Conservation (phyloP, 2,888 invertebrate species). For the Mythimna lalbum region DNA sequence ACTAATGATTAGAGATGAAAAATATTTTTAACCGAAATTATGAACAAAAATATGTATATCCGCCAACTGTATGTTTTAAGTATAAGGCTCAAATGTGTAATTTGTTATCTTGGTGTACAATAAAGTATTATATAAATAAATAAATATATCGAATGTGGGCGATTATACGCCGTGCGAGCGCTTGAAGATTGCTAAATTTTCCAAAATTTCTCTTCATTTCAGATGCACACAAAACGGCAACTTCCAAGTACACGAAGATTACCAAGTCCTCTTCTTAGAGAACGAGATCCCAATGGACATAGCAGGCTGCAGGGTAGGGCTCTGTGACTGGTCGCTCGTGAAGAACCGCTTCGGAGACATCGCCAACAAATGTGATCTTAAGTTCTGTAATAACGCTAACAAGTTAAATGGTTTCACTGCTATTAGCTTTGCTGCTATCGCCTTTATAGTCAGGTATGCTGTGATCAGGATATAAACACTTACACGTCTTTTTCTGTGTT, state of each 20-base stretch:
- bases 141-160: too few species aligned
- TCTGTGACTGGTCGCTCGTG: conserved; percentile 94
- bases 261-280: conserved; percentile 92
- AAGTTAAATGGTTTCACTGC: conserved; percentile 58
- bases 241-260: conserved; percentile 81
- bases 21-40: too few species aligned
- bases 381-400: conserved; percentile 88
- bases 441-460: conserved; percentile 59
- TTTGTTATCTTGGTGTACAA: too few species aligned
- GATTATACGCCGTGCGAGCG: too few species aligned
- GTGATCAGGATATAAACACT: conserved; percentile 52
- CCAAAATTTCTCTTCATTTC: conserved; percentile 54
- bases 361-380: conserved; percentile 89
- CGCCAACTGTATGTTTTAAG: too few species aligned
- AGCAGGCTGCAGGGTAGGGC: conserved; percentile 93
- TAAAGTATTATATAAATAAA: too few species aligned
- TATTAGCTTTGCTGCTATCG: conserved; percentile 61
- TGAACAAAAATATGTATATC: too few species aligned
- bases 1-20: too few species aligned
- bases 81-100: too few species aligned
- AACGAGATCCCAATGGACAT: conserved; percentile 93
- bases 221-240: conserved; percentile 90
- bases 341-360: conserved; percentile 90
- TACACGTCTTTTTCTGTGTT: background rate
- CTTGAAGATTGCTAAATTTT: too few species aligned